A percentile compares a stretch with the other conserved stretches of the same genome.
Conservation (phyloP, 2,797 vertebrate genomes). For the Propithecus deckenii region DNA sequence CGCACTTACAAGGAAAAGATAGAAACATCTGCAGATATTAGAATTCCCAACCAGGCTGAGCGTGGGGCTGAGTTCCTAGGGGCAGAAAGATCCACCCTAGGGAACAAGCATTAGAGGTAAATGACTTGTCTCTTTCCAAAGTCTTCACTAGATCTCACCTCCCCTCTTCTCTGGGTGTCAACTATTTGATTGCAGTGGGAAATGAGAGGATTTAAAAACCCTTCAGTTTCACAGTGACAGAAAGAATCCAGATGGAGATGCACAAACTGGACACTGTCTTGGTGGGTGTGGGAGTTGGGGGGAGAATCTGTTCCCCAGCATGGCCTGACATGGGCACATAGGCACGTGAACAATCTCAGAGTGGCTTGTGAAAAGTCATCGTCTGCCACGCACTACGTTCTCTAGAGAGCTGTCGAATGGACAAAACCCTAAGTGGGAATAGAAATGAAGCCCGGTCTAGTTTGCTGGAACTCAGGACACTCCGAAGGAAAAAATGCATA, state of each 20-base stretch:
- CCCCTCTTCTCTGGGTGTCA: not conserved
- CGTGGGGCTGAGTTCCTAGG: not conserved
- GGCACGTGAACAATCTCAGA: slow-evolving; percentile 75
- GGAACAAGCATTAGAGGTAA: not conserved
- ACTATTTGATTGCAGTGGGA: not conserved
- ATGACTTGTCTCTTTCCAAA: not conserved
- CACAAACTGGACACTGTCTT: not conserved
- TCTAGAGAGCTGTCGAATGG: slow-evolving; percentile 93
- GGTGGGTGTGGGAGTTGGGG: not conserved
- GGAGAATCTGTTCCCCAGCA: not conserved
- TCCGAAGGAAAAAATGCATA: slow-evolving; percentile 93
- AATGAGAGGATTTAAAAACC: not conserved
- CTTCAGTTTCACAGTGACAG: not conserved
- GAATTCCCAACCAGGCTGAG: not conserved
- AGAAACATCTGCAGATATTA: not conserved
- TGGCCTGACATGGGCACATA: not conserved
- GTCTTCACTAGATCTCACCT: not conserved
- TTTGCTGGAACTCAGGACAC: slow-evolving; percentile 93
- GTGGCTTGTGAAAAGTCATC: slow-evolving; percentile 95
- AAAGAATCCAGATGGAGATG: not conserved
- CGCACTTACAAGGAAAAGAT: not conserved
- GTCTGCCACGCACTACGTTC: slow-evolving; percentile 94
- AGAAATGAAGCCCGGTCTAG: slow-evolving; percentile 90
- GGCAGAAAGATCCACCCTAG: not conserved
- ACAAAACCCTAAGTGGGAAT: slow-evolving; percentile 92